These are phyloP conservation scores for Leucosticte australis DNA, from an alignment of 2,113 vertebrate genomes.

Conservation along the genomic window DNA sequence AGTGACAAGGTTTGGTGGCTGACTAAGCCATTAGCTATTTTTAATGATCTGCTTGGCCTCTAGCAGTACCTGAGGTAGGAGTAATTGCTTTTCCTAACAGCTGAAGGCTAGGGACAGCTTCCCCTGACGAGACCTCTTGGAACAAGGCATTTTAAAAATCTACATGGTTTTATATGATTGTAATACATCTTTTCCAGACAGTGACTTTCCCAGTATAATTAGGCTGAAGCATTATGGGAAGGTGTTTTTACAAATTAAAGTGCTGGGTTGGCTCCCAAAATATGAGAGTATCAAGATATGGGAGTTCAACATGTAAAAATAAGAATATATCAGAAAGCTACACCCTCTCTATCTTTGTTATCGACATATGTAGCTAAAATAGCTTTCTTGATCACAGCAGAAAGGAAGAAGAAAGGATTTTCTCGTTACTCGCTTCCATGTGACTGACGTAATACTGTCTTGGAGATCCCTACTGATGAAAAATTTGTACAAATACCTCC, in stretches of 20 bases:
- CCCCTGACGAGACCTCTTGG: fast-evolving
- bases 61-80: background rate
- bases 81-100: background rate
- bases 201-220: background rate
- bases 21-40: background rate
- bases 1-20: background rate
- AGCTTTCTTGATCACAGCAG: background rate
- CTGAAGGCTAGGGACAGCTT: background rate
- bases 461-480: background rate
- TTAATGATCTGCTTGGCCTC: background rate
- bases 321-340: background rate
- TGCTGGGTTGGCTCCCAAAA: background rate
- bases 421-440: background rate
- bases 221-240: background rate
- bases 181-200: background rate
- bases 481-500: background rate
- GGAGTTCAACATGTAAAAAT: background rate
- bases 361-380: background rate
- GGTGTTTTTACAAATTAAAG: background rate
- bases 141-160: background rate
- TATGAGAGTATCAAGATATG: fast-evolving
- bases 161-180: background rate
- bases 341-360: background rate
- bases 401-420: background rate
- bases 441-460: background rate